Percentiles rank a stretch among this genome's conserved stretches.
These are phyloP conservation scores for Sebastes glaucus DNA, from an alignment of 2,797 vertebrate genomes.

Conservation along the genomic window DNA sequence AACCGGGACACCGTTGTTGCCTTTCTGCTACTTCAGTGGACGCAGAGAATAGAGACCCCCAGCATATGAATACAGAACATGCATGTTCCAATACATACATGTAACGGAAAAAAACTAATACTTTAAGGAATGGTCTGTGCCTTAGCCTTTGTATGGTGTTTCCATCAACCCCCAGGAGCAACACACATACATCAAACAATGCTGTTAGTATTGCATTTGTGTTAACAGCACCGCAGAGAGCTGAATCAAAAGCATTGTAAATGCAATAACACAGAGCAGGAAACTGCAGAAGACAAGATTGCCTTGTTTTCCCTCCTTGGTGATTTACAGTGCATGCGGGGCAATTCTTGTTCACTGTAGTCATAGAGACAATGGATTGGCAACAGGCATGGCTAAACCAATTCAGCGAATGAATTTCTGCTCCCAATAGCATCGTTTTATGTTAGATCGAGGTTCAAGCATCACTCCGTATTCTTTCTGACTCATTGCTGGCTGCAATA, in stretches of 20 bases:
- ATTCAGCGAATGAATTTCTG: conserved; percentile 27
- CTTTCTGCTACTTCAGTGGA: conserved; percentile 43
- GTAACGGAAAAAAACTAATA: not conserved
- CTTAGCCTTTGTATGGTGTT: not conserved
- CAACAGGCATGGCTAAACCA: conserved; percentile 29
- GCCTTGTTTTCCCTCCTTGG: conserved; percentile 41
- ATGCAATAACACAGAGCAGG: conserved; percentile 43
- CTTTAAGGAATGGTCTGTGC: not conserved
- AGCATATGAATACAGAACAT: conserved; percentile 4
- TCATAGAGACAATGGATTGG: conserved; percentile 41
- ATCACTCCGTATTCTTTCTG: not conserved
- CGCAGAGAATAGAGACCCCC: conserved; percentile 28
- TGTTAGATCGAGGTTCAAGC: not conserved
- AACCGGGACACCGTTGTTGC: conserved; percentile 59
- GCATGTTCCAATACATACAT: not conserved
- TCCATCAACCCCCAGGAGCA: not conserved
- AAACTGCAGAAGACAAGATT: conserved; percentile 44
- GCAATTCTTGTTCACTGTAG: conserved; percentile 23
- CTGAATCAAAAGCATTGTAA: conserved; percentile 46
- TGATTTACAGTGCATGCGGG: conserved; percentile 41
- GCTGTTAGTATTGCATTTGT: conserved; percentile 49
- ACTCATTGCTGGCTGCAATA: conserved; percentile 14
- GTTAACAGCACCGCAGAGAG: conserved; percentile 45
- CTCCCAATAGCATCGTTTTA: not conserved
- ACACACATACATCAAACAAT: not conserved